Base-by-base conservation (phyloP, 2,797 vertebrate genomes). In the Arnoldichthys spilopterus region DNA sequence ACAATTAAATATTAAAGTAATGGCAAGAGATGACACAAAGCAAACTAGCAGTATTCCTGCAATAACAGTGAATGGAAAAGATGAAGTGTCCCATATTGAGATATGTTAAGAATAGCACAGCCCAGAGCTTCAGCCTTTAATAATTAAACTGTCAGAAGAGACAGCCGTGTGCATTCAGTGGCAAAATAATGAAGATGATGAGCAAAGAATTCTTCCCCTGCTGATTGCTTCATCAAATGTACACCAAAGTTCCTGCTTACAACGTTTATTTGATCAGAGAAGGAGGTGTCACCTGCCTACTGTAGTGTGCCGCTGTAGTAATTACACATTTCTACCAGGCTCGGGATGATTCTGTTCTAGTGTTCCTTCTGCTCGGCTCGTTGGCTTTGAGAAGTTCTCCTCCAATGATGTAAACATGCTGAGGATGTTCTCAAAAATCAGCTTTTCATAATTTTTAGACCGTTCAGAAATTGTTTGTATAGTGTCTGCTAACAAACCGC, bases 81-180 rank as follows among this genome's bases (percentile, higher is more conserved):
- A 56, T 68, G 54, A 34, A 72, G 30, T 15, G 6, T 63, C 62
- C 59, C 34, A 32, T 47, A 63, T 63, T 77, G 71, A 70, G 67
- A 61, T 24, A 32, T 73, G 74, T 68, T 66, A 77, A 15, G 62
- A 77, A 78, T 71, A 71, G 73, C 62, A n/a, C 67, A 68, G 71
- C 51, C 24, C 34, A 18, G 11, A 74, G 68, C 64, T 66, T 45
- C 67, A 59, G 76, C 45, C 66, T 64, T 78, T 72, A 79, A 77
- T 84, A 80, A 84, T 84, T 79, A 77, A 83, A 74, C 54, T 79
- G 69, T 83, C 79, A 72, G 69, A 74, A 68, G 58, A 58, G 66
- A 67, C 68, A 72, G 77, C 49, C 53, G 34, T 20, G 76, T 71
- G 74, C 77, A 68, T 77, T 81, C 76, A 72, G 37, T 63, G 73